Evolutionary conservation across 2,888 invertebrate species (phyloP), one percentile per base, ranked within the genome.

Genomic region (Miltochrista miniata): DNA sequence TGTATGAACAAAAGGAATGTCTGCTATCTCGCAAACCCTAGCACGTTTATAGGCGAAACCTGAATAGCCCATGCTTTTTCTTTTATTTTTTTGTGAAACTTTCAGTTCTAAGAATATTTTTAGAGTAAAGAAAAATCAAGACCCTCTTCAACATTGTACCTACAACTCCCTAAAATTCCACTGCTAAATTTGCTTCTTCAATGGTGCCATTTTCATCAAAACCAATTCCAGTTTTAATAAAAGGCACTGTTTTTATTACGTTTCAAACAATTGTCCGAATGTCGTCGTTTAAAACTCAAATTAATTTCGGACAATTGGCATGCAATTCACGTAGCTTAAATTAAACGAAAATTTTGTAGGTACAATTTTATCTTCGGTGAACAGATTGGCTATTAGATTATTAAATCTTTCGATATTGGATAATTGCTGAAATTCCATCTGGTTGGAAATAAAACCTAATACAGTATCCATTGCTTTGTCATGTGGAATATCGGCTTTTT

Each of bases 1-100:
- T 51, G 50, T 44, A 13, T 11, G 47, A 58, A 70, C 61, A 70
- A 70, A 64, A 58, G 54, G 61, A 66, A 59, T 43, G 43, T n/a
- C 54, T 44, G 47, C 52, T 59, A 49, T 57, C 38, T 56, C 18
- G 36, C 48, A 31, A 15, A 43, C 18, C 15, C n/a, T 29, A 8
- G 9, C 43, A 33, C 31, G 29, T 37, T 35, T 62, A 61, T n/a
- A n/a, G n/a, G n/a, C n/a, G n/a, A 59, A 44, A 15, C n/a, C n/a
- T n/a, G n/a, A n/a, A n/a, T n/a, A n/a, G n/a, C n/a, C n/a, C n/a
- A n/a, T n/a, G n/a, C n/a, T n/a, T n/a, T n/a, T n/a, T n/a, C n/a
- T n/a, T n/a, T n/a, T n/a, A n/a, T n/a, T n/a, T n/a, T n/a, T n/a
- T n/a, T n/a, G n/a, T n/a, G n/a, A n/a, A n/a, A n/a, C n/a, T n/a